These are phyloP conservation scores for Micromys minutus DNA, from an alignment of 2,113 vertebrate species.

Conservation along the genomic window DNA sequence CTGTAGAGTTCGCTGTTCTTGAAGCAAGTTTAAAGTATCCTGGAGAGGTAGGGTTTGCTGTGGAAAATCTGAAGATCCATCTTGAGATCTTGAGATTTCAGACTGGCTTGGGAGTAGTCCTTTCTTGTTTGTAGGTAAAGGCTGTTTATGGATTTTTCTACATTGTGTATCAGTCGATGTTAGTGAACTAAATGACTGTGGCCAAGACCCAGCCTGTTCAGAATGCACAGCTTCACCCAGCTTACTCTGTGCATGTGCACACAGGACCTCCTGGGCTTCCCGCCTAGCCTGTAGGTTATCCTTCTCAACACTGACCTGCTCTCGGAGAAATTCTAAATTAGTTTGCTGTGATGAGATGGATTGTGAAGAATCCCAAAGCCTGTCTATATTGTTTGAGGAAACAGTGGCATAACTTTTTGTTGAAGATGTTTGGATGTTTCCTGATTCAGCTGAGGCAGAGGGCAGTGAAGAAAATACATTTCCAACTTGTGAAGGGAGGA, in stretches of 20 bases:
- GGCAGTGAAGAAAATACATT: neutral
- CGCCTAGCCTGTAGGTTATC: conserved; percentile 83
- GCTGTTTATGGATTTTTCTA: conserved; percentile 41
- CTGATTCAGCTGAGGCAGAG: conserved; percentile 15
- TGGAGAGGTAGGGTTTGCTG: conserved; percentile 56
- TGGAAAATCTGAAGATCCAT: conserved; percentile 72
- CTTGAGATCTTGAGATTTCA: conserved; percentile 72
- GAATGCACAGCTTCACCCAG: conserved; percentile 76
- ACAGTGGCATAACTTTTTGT: neutral
- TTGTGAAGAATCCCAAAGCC: conserved; percentile 56
- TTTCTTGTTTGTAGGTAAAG: neutral
- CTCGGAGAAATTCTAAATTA: conserved; percentile 82
- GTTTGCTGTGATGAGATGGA: conserved; percentile 79
- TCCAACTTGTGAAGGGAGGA: conserved; percentile 5
- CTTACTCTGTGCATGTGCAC: conserved; percentile 76
- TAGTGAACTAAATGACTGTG: neutral
- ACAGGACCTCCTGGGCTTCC: conserved; percentile 84
- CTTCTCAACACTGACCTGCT: conserved; percentile 79
- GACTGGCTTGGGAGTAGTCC: conserved; percentile 67
- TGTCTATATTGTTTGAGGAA: conserved; percentile 24
- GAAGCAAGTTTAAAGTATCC: conserved; percentile 79
- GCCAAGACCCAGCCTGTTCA: neutral
- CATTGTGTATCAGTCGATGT: neutral
- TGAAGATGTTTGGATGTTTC: conserved; percentile 43
- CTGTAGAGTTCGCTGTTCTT: conserved; percentile 78